Evolutionary conservation across 2,888 invertebrate genomes (phyloP).

Genomic region (Sturmia bella): DNA sequence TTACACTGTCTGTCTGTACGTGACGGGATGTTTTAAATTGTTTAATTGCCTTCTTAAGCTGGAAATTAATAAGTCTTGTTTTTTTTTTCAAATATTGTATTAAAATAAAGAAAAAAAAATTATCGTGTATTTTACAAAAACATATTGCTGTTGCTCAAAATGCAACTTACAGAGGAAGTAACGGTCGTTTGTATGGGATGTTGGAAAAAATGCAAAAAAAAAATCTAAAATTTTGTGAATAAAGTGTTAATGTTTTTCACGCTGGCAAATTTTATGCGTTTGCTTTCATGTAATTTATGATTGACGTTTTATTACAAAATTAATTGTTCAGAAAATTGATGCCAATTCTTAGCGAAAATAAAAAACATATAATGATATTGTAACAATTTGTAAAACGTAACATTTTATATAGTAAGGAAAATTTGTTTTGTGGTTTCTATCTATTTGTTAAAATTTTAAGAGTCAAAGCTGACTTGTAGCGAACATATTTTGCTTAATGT

Average conservation of each 20-base stretch:
- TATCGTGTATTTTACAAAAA: conserved; percentile 34
- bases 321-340: neutral
- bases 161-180: conserved; percentile 72
- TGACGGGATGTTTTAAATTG: conserved; percentile 80
- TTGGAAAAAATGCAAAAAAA: conserved; percentile 56
- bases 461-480: too few relatives aligned
- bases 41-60: conserved; percentile 77
- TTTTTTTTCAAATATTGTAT: conserved; percentile 24
- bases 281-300: conserved; percentile 26
- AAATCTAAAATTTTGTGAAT: conserved; percentile 7
- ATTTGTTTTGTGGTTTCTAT: too few relatives aligned
- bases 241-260: conserved; percentile 39
- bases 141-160: conserved; percentile 66
- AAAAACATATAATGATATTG: too few relatives aligned
- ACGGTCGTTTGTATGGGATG: conserved; percentile 69
- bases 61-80: conserved; percentile 75
- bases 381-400: too few relatives aligned
- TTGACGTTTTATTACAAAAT: conserved; percentile 38
- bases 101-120: conserved; percentile 51
- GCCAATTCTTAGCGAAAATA: neutral
- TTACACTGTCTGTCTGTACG: conserved; percentile 71
- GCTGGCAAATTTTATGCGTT: neutral
- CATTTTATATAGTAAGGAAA: too few relatives aligned
- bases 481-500: too few relatives aligned
- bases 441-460: too few relatives aligned